Evolutionary conservation across 2,888 invertebrate species (phyloP).

Genomic region (Ornithoptera priamus): DNA sequence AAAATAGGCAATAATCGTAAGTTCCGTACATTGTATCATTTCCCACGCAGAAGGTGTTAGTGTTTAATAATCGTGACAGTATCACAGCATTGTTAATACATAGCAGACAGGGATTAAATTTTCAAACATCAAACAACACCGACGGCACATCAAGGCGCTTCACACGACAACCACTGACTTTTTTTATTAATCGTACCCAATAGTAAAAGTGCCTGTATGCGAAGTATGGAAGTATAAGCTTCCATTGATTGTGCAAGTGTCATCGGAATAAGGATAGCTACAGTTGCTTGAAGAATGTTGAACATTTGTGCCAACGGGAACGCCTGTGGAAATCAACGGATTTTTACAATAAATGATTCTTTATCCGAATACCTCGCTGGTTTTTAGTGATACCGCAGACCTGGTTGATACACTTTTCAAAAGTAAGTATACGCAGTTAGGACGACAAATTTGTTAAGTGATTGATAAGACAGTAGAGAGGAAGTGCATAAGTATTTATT

Average conservation of each 20-base stretch:
- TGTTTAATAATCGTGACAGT: conserved; percentile 22
- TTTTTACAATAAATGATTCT: neutral
- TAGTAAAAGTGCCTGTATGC: conserved; percentile 78
- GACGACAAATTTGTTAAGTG: neutral
- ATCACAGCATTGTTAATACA: conserved; percentile 28
- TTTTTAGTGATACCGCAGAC: neutral
- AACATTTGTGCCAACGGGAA: conserved; percentile 88
- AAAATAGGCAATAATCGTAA: neutral
- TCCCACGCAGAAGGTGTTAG: conserved; percentile 28
- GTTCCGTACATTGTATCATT: conserved; percentile 22
- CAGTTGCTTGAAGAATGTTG: conserved; percentile 84
- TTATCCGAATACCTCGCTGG: neutral
- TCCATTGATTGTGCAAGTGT: conserved; percentile 79
- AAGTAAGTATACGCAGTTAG: neutral
- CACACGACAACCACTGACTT: conserved; percentile 34
- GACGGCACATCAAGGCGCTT: conserved; percentile 34
- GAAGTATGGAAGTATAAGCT: conserved; percentile 77
- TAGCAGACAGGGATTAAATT: conserved; percentile 20
- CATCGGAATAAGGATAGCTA: conserved; percentile 78
- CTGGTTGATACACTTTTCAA: neutral
- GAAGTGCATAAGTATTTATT: conserved; percentile 4
- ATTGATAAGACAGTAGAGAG: neutral
- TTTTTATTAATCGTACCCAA: conserved; percentile 75
- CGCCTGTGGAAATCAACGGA: conserved; percentile 68
- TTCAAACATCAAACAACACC: conserved; percentile 24